Percentiles rank a stretch among this genome's conserved stretches.
Evolutionary conservation across 2,797 vertebrate genomes (phyloP).

Genomic region (Alfaro cultratus): DNA sequence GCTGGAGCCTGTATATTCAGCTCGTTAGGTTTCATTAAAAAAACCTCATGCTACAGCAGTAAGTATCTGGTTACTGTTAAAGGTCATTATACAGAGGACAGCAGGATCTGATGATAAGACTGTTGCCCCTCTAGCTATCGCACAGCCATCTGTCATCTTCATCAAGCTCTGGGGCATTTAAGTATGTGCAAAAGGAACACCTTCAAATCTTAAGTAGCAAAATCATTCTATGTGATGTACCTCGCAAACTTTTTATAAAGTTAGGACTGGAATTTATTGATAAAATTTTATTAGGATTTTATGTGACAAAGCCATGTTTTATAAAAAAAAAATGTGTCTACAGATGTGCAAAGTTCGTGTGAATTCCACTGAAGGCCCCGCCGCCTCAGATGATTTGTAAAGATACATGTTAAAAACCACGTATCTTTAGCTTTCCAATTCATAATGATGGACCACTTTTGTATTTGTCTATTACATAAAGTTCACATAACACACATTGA

Average conservation of each 20-base stretch:
- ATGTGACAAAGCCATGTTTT: not conserved
- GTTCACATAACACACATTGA: not conserved
- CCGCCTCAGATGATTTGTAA: not conserved
- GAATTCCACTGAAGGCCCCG: not conserved
- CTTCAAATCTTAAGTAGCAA: slow-evolving; percentile 21
- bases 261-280: not conserved
- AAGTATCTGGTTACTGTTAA: not conserved
- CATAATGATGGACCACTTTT: not conserved
- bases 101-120: slow-evolving; percentile 43
- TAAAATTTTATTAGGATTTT: not conserved
- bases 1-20: not conserved
- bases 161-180: slow-evolving; percentile 37
- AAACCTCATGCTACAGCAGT: not conserved
- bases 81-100: slow-evolving; percentile 17
- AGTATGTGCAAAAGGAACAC: slow-evolving; percentile 20
- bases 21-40: slow-evolving; percentile 20
- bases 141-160: slow-evolving; percentile 56
- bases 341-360: not conserved
- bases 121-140: slow-evolving; percentile 36
- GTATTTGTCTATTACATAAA: not conserved
- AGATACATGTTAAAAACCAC: not conserved
- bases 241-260: not conserved
- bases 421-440: not conserved
- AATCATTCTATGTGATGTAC: slow-evolving; percentile 5
- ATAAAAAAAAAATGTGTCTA: not conserved